These are phyloP conservation scores for Ectemnius continuus DNA, from an alignment of 2,888 invertebrate genomes.

Conservation along the genomic window DNA sequence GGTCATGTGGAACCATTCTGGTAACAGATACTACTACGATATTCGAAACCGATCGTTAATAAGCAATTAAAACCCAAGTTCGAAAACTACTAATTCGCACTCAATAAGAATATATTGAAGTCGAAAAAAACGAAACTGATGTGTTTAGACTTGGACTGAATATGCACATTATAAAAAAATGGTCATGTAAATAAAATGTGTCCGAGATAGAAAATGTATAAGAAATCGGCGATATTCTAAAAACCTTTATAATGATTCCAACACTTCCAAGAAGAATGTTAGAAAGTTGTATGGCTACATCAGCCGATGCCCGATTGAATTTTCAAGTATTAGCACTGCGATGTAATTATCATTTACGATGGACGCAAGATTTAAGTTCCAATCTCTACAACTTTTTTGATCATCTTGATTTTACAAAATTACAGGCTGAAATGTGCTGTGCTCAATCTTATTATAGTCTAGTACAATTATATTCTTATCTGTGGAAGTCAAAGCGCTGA, in stretches of 20 bases:
- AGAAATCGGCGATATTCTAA: neutral
- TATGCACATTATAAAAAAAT: too few relatives aligned
- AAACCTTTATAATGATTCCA: constrained; percentile 25
- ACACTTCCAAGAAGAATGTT: constrained; percentile 31
- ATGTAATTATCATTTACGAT: constrained; percentile 53
- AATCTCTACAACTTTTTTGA: constrained; percentile 49
- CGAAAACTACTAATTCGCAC: too few relatives aligned
- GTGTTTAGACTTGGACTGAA: too few relatives aligned
- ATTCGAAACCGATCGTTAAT: too few relatives aligned
- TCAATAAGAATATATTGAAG: too few relatives aligned
- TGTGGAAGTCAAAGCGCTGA: constrained; percentile 65
- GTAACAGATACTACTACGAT: neutral
- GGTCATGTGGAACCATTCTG: constrained; percentile 43
- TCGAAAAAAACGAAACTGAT: too few relatives aligned
- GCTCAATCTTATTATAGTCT: constrained; percentile 61
- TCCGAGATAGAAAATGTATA: neutral
- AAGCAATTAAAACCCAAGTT: too few relatives aligned
- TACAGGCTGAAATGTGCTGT: constrained; percentile 73
- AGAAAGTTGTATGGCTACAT: constrained; percentile 47
- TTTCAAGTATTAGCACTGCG: constrained; percentile 55
- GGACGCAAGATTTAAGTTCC: constrained; percentile 59
- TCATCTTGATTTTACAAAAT: constrained; percentile 66
- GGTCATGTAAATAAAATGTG: too few relatives aligned
- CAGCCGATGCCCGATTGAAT: constrained; percentile 69
- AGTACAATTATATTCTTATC: constrained; percentile 61